Conservation (phyloP, 2,113 vertebrate genomes). For the Osmerus mordax region DNA sequence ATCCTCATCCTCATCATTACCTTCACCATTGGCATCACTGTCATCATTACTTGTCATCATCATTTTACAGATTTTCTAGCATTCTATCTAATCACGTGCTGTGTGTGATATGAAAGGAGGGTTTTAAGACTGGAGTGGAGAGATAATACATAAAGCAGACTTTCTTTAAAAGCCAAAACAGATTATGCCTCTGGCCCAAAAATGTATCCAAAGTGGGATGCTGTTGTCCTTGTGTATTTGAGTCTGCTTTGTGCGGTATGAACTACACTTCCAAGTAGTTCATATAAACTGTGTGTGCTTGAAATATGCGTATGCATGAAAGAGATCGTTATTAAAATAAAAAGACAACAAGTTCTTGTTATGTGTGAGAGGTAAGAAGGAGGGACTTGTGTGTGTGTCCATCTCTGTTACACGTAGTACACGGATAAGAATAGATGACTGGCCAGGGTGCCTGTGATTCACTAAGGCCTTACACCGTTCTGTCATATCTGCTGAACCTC, state of each 20-base stretch:
- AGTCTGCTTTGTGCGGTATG: no score
- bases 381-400: background rate
- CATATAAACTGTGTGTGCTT: background rate
- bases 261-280: no score
- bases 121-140: no score
- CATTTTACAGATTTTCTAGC: background rate
- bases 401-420: background rate
- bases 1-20: background rate
- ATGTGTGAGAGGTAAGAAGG: slow-evolving; percentile 1
- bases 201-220: no score
- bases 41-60: background rate
- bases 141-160: no score
- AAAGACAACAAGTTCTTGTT: background rate
- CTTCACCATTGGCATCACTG: background rate
- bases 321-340: background rate
- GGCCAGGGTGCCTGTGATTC: slow-evolving; percentile 28
- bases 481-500: slow-evolving; percentile 26
- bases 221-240: no score
- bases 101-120: no score
- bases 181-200: no score
- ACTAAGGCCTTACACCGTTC: background rate
- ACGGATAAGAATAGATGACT: background rate
- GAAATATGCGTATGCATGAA: background rate
- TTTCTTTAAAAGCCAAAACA: no score
- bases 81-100: no score